A percentile compares a stretch with the other conserved stretches of the same genome.
phyloP scores from a whole-genome alignment of 64 coral and sea anemone species.

The Pachyseris speciosa region DNA sequence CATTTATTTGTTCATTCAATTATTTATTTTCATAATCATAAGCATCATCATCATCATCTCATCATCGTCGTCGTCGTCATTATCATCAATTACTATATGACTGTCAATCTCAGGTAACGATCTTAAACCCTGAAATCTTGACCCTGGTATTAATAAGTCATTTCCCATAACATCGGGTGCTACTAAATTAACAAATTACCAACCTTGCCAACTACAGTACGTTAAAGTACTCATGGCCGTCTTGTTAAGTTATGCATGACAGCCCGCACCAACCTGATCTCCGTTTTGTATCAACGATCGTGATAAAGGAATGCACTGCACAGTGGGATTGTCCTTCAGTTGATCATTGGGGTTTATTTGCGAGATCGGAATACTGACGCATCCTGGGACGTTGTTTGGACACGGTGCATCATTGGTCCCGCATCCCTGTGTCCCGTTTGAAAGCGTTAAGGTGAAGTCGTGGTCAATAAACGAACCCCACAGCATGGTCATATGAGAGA shows the following conservation, averaged over 20 bases:
- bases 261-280: background rate
- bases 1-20: too few species aligned
- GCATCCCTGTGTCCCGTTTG: background rate
- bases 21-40: too few species aligned
- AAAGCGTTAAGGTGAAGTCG: slow-evolving; percentile 26
- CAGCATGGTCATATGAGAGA: slow-evolving; percentile 35
- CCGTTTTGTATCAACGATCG: background rate
- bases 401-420: background rate
- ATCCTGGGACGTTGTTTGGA: background rate
- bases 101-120: too few species aligned
- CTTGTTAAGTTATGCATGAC: background rate
- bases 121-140: too few species aligned
- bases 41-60: too few species aligned
- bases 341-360: background rate
- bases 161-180: too few species aligned
- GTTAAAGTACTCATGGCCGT: too few species aligned
- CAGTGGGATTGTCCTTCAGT: background rate
- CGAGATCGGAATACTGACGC: background rate
- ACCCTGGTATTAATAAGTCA: too few species aligned
- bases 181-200: too few species aligned
- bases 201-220: too few species aligned
- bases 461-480: slow-evolving; percentile 53
- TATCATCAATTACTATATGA: too few species aligned
- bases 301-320: background rate
- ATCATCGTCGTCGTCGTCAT: too few species aligned